Base-by-base conservation (phyloP, 2,888 invertebrate genomes). In the Drosophila infuscata region DNA sequence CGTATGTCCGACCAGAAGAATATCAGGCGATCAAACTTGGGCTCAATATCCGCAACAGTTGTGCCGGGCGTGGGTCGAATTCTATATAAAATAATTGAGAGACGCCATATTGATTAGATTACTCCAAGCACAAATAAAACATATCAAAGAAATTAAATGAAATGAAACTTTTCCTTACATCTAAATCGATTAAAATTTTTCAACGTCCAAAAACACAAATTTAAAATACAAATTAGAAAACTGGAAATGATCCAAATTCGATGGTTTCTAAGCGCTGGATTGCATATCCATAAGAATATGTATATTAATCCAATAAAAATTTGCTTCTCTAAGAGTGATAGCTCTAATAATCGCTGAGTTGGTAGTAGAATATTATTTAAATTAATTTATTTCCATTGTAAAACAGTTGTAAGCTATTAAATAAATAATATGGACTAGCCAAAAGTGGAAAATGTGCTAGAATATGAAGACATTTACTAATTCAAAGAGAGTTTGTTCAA, bases 1-100 rank as follows among this genome's bases (percentile, higher is more conserved):
- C 99, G 95, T 85, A 97, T 94, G 91, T 99, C 99, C 0, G 99
- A 99, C 99, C 99, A 99, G 94, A 99, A 99, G 94, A 99, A 98
- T 87, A 99, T 94, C 92, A 99, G 95, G 70, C 99, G 94, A 93
- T 99, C 99, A 93, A 99, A 98, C 62, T 97, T 94, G 0, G 99
- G 99, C 91, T 97, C 98, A 88, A 99, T 97, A 91, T 98, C 97
- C 0, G 98, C 98, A 62, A 96, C 97, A 83, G 97, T 96, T 43
- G 95, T 95, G 93, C 95, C 95, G 35, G 97, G 97, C 92, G 97
- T 97, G 0, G 99, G 99, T 91, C 98, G 98, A 92, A 99, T 98
- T 93, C 95, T 95, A 56, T 33, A 36, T 12, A 25, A 9, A 38
- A 7, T 38, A 9, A 38, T 15, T 25, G 25, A 25, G 30, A 51